Base-by-base conservation (phyloP, 2,888 invertebrate genomes). In the Mesorhabditis spiculigera region DNA sequence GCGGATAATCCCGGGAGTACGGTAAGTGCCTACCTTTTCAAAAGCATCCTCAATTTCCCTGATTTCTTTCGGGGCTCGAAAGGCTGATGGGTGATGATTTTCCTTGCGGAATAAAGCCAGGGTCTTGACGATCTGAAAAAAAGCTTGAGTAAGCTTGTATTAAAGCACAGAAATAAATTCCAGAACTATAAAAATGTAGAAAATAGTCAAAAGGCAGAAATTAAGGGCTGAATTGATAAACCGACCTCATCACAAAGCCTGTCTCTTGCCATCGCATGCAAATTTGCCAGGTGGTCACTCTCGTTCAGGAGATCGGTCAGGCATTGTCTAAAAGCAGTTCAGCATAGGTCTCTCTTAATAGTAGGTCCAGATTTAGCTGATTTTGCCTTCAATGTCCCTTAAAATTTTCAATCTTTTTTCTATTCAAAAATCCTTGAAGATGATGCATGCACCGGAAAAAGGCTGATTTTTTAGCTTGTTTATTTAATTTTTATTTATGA, bases 21-120 rank as follows among this genome's bases (percentile, higher is more conserved):
- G 13, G 50, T 63, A 43, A 61, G 58, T 45, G 45, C 68, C 50
- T 76, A 89, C 89, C 89, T 97, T 98, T 88, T 96, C 96, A 89
- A 98, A 99, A 71, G 93, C 91, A 86, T 98, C 97, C 86, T 99
- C 98, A 91, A 97, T 93, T 88, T 97, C 97, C 88, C 96, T 96
- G 77, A 94, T 92, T 65, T 83, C 83, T 69, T 81, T 82, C 13
- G 78, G 78, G 4, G 80, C 83, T 43, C 82, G 81, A 68, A 83
- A 76, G 3, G 79, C 71, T 13, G 82, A 79, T 5, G 75, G 74
- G 68, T 82, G 82, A 43, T 83, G 77, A 63, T 81, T 83, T 62
- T 82, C 80, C 87, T 97, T 82, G 6, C 76, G 71, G 70, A 75
- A 83, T 13, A 74, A 70, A 6, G 75, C 72, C 13, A 81, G 75